phyloP scores from a whole-genome alignment of 2,888 invertebrate species.

The Rotaria socialis region DNA sequence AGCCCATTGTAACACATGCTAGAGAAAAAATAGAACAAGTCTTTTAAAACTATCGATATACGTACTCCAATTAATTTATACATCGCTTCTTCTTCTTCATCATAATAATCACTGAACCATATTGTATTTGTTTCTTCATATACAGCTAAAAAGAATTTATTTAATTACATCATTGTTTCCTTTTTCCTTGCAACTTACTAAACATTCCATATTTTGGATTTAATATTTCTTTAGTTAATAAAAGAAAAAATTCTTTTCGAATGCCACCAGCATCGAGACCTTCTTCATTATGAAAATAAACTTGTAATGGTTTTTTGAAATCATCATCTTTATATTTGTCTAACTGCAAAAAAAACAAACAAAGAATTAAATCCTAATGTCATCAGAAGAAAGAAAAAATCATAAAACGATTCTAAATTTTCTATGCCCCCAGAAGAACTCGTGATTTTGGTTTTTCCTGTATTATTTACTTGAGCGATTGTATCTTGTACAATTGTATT shows the following conservation, averaged over 20 bases:
- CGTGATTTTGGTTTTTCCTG: too few relatives aligned
- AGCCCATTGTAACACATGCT: too few relatives aligned
- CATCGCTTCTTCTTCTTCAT: slow-evolving; percentile 56
- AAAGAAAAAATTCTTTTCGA: slow-evolving; percentile 80
- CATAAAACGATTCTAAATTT: too few relatives aligned
- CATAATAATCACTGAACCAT: slow-evolving; percentile 75
- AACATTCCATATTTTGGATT: slow-evolving; percentile 98
- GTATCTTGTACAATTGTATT: slow-evolving; percentile 82
- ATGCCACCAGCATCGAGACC: slow-evolving; percentile 96
- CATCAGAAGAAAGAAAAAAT: too few relatives aligned
- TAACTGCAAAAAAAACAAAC: slow-evolving; percentile 52
- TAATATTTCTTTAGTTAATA: slow-evolving; percentile 79
- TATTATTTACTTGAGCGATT: slow-evolving; percentile 65
- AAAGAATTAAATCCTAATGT: too few relatives aligned
- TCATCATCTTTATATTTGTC: slow-evolving; percentile 69
- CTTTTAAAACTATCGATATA: not conserved
- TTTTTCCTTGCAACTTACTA: slow-evolving; percentile 62
- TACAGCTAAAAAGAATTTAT: slow-evolving; percentile 30
- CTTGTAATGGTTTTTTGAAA: slow-evolving; percentile 77
- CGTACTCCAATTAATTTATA: slow-evolving; percentile 64
- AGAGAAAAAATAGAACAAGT: too few relatives aligned
- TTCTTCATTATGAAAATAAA: slow-evolving; percentile 85
- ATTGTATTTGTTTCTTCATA: slow-evolving; percentile 81
- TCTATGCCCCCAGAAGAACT: too few relatives aligned
- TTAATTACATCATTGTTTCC: too few relatives aligned